These are phyloP conservation scores for Sphenodon punctatus DNA, from an alignment of 2,797 vertebrate genomes.

Conservation along the genomic window DNA sequence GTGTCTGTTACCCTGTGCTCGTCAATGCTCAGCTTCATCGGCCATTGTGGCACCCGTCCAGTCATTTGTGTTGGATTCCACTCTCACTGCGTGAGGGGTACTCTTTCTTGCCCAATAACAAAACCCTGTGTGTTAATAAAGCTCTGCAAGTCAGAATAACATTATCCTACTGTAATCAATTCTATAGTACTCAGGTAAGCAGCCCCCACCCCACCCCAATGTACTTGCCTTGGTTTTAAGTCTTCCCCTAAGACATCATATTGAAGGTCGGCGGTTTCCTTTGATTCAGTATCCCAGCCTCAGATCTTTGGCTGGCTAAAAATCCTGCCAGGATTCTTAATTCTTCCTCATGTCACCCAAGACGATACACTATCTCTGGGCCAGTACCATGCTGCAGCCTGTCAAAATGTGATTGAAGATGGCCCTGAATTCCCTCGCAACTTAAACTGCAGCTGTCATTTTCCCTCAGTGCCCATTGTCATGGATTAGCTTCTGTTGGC, in stretches of 20 bases:
- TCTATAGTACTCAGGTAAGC: neutral
- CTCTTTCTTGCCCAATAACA: neutral
- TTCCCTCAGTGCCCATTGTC: conserved; percentile 52
- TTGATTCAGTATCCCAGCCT: neutral
- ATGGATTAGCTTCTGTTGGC: conserved; percentile 62
- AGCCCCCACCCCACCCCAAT: neutral
- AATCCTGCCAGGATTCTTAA: conserved; percentile 46
- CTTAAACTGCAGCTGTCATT: conserved; percentile 70
- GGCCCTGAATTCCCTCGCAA: conserved; percentile 38
- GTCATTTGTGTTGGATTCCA: neutral
- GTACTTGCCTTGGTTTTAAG: neutral
- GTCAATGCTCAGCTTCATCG: neutral
- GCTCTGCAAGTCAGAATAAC: neutral
- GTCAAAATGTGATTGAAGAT: conserved; percentile 59
- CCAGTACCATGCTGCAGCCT: conserved; percentile 39
- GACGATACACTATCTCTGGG: neutral
- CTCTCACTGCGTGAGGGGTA: too few species aligned
- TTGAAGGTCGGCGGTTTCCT: neutral
- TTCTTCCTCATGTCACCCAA: conserved; percentile 14
- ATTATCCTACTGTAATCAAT: neutral
- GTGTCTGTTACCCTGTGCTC: neutral
- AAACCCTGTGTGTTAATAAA: neutral
- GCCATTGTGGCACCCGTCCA: neutral
- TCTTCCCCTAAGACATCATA: neutral
- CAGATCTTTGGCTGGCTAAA: conserved; percentile 8